Percentiles rank a stretch among this genome's conserved stretches.
Conservation (phyloP, 2,888 invertebrate species). For the Heliconius aoede region DNA sequence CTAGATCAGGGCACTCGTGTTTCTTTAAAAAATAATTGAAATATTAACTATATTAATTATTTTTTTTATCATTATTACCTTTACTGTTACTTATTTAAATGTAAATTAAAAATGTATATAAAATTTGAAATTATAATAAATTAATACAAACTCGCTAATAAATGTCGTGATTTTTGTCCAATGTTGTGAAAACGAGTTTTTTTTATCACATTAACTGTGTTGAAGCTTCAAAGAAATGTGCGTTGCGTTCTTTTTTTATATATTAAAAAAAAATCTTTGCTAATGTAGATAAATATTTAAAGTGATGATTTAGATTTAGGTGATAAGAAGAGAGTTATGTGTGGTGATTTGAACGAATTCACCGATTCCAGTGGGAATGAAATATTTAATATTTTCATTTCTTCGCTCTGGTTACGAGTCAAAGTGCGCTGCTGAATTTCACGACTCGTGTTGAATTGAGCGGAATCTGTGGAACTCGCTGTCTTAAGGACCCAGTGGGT, state of each 20-base stretch:
- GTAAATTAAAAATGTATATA: neutral
- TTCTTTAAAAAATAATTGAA: neutral
- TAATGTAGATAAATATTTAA: neutral
- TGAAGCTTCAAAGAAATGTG: neutral
- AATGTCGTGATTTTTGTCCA: slow-evolving; percentile 4
- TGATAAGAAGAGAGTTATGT: no score
- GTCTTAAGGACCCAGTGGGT: neutral
- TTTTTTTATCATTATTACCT: neutral
- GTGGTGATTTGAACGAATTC: no score
- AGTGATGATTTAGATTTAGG: no score
- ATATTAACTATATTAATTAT: no score
- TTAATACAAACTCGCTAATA: neutral
- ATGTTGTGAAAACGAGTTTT: neutral
- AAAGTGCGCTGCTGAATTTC: no score
- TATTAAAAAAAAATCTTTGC: neutral
- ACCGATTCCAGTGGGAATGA: no score
- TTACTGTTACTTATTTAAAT: slow-evolving; percentile 4
- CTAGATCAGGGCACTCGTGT: neutral
- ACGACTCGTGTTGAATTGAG: no score
- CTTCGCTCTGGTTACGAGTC: no score
- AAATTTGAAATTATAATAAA: neutral
- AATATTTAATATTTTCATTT: no score
- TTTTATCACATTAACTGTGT: neutral
- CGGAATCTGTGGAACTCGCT: neutral
- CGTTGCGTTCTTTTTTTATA: neutral